Evolutionary conservation across 2,888 invertebrate species (phyloP).

Genomic region (Yponomeuta plumbellus): DNA sequence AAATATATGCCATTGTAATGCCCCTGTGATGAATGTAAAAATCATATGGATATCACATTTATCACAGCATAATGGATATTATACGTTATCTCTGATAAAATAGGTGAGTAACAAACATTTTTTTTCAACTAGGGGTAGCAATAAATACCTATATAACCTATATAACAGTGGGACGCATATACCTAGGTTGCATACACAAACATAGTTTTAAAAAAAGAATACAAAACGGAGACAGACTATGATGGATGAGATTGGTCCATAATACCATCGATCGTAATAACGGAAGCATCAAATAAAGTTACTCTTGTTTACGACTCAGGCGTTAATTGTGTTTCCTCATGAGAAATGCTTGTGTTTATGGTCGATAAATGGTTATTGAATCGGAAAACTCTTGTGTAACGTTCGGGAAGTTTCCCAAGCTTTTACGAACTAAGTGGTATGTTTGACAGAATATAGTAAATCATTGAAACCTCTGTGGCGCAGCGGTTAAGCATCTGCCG

Average conservation of each 20-base stretch:
- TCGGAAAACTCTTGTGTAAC: not conserved
- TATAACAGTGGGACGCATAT: too few relatives aligned
- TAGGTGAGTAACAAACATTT: too few relatives aligned
- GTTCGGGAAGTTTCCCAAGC: not conserved
- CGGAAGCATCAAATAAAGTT: not conserved
- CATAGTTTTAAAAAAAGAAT: not conserved
- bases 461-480: too few relatives aligned
- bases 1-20: too few relatives aligned
- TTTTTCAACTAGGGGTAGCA: too few relatives aligned
- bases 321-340: not conserved
- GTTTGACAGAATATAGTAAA: not conserved
- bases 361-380: not conserved
- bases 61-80: too few relatives aligned
- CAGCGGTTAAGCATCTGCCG: too few relatives aligned
- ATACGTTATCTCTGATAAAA: too few relatives aligned
- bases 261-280: not conserved
- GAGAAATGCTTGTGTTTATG: not conserved
- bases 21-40: too few relatives aligned
- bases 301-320: not conserved
- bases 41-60: too few relatives aligned
- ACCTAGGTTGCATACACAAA: too few relatives aligned
- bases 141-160: too few relatives aligned
- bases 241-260: not conserved
- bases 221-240: not conserved
- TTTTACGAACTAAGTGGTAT: not conserved